Base-by-base conservation (phyloP, 2,797 vertebrate genomes). In the Typhlichthys subterraneus region DNA sequence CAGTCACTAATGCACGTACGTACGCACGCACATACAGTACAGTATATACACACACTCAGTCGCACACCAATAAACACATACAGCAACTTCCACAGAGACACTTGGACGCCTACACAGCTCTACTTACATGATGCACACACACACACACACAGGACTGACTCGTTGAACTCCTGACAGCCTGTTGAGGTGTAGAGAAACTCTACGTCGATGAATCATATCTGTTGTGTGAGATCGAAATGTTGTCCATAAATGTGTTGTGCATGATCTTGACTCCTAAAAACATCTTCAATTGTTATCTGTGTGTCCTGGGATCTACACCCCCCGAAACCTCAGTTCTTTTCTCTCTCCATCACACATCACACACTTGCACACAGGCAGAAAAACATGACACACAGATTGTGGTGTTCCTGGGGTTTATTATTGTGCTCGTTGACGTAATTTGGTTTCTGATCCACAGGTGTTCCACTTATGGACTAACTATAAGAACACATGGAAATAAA, bases 391-490 rank as follows among this genome's bases (percentile, higher is more conserved):
- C 14, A 50, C 45, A 12, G n/a, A 19, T 12, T 53, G 13, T 47
- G 14, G 12, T 19, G 7, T 12, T 6, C 13, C 6, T 53, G 33
- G 11, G 53, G 3, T 2, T 57, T 23, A 17, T 51, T 68, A 45
- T 61, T 66, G 5, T 58, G 10, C 53, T 70, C 14, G 42, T 60
- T 76, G 55, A 73, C 45, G 3, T 64, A 0, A 66, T 73, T 67
- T 82, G 31, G 62, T 59, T 51, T 75, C 50, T 77, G 14, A 67
- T 63, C 67, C 13, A 67, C 80, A 87, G 78, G 60, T 71, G 45
- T 29, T 52, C 8, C 1, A 12, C n/a, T 33, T 1, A 46, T 12
- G 38, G 69, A 69, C 45, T 5, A 2, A 23, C 51, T 33, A 12
- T 38, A 61, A 42, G 9, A 46, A 5, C 42, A 59, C n/a, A 65